Evolutionary conservation across 1,140 invertebrate genomes (phyloP).

Genomic region (Apis cerana): DNA sequence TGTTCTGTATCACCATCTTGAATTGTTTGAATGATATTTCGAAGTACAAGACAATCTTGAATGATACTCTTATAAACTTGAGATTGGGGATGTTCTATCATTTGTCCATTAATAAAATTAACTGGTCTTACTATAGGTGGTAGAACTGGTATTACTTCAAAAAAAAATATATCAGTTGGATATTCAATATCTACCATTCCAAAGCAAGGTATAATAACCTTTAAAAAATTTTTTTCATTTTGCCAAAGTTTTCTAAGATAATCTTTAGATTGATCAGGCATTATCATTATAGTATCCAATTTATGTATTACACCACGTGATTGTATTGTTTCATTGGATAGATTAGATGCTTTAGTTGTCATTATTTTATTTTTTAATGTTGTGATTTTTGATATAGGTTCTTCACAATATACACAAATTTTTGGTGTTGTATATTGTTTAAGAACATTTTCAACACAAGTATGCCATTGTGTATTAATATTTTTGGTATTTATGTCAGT

Average conservation of each 20-base stretch:
- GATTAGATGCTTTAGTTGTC: conserved; percentile 38
- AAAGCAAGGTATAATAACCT: conserved; percentile 88
- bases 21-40: conserved; percentile 85
- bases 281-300: conserved; percentile 75
- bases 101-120: conserved; percentile 86
- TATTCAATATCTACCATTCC: conserved; percentile 80
- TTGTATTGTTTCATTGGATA: not conserved
- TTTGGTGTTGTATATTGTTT: conserved; percentile 81
- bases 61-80: conserved; percentile 87
- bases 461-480: conserved; percentile 83
- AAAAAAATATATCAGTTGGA: conserved; percentile 95
- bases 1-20: conserved; percentile 79
- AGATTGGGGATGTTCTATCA: conserved; percentile 92
- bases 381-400: conserved; percentile 83
- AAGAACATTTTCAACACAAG: conserved; percentile 83
- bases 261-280: conserved; percentile 85
- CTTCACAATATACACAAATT: conserved; percentile 85
- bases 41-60: conserved; percentile 83
- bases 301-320: conserved; percentile 36
- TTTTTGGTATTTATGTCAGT: conserved; percentile 79
- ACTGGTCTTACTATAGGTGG: conserved; percentile 93
- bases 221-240: conserved; percentile 88
- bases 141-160: conserved; percentile 91
- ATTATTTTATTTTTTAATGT: conserved; percentile 79
- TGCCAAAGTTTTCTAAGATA: conserved; percentile 89